A percentile compares a stretch with the other conserved stretches of the same genome.
These are phyloP conservation scores for Carcharodon carcharias DNA, from an alignment of 2,797 vertebrate species.

Conservation along the genomic window DNA sequence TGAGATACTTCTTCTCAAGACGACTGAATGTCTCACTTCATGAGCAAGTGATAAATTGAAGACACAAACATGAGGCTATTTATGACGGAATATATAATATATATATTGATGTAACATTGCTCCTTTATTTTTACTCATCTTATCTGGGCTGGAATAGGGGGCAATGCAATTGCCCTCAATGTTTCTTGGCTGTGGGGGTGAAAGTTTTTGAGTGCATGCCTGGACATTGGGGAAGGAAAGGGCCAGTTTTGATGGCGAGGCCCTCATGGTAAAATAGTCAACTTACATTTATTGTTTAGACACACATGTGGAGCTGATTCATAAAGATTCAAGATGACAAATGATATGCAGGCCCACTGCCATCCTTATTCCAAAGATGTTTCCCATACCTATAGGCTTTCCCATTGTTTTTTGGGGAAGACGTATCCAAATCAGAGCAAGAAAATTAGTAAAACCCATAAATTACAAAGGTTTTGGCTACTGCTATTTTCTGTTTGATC, in stretches of 20 bases:
- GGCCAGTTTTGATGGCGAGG: background rate
- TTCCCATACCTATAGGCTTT: background rate
- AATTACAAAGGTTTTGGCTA: background rate
- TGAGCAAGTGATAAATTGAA: conserved; percentile 9
- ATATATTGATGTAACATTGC: background rate
- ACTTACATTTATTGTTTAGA: background rate
- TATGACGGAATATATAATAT: background rate
- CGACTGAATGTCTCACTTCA: conserved; percentile 23
- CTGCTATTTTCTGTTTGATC: background rate
- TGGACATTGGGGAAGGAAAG: background rate
- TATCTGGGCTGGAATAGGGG: background rate
- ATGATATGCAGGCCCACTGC: background rate
- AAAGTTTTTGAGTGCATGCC: background rate
- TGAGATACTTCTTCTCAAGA: background rate
- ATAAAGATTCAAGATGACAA: background rate
- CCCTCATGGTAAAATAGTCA: background rate
- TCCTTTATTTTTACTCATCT: background rate
- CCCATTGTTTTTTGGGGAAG: background rate
- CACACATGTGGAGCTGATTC: background rate
- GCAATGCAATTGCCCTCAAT: background rate
- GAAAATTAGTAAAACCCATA: background rate
- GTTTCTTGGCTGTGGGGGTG: background rate
- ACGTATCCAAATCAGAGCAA: background rate
- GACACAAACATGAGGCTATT: background rate
- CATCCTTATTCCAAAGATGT: background rate